Base-by-base conservation (phyloP, 2,797 vertebrate genomes). In the Sphenopsis melanotis region DNA sequence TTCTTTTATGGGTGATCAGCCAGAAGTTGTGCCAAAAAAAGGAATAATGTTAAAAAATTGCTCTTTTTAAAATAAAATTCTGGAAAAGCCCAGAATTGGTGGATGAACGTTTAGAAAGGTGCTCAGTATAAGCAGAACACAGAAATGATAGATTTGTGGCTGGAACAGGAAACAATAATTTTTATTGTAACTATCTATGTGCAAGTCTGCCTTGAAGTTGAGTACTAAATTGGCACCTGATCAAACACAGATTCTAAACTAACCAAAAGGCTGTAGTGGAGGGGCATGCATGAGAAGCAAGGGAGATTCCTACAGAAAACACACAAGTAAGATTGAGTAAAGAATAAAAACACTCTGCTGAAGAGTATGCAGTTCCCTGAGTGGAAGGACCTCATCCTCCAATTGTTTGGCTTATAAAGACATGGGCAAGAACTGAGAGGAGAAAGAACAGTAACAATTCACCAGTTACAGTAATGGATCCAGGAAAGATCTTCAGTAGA, bases 361-460 rank as follows among this genome's bases (percentile, higher is more conserved):
- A 83, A 29, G 17, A 37, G 18, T 5, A 29, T 12, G 21, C 4
- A 4, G 10, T 37, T 71, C 26, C n/a, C 29, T 55, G 15, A 24
- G 29, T 47, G 42, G 30, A 78, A 75, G 32, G 26, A 64, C 7
- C 22, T 74, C 5, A 36, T 71, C 65, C 16, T 68, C 41, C 22
- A 29, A 0, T 61, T 0, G 1, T 69, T n/a, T 8, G 9, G 8
- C 20, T 69, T 59, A 9, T 8, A 70, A 87, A 72, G 46, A 76
- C 32, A 24, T 2, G 3, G 16, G 3, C 9, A 59, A 68, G 37
- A 71, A 39, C 20, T 41, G 24, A 42, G 92, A 60, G 32, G 22
- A 83, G 10, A 32, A 86, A 24, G 18, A 83, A 26, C 16, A 44
- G 3, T 29, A 39, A 50, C 42, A 81, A 57, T 50, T 83, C 16